These are phyloP conservation scores for Macroglossus sobrinus DNA, from an alignment of 2,113 vertebrate species.

Conservation along the genomic window DNA sequence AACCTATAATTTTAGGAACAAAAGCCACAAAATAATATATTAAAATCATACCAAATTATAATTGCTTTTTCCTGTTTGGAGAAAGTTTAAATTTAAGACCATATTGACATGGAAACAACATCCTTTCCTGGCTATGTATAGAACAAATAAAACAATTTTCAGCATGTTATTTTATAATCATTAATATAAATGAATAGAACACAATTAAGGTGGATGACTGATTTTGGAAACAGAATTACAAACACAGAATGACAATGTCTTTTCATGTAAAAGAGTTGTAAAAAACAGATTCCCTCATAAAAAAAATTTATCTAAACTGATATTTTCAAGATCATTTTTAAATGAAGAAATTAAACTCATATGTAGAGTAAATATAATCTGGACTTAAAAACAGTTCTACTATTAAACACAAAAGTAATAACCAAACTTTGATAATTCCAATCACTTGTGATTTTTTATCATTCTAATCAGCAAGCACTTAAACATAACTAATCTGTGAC, in stretches of 20 bases:
- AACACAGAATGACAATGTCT: not conserved
- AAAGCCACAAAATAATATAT: not conserved
- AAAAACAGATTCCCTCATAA: not conserved
- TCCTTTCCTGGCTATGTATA: not conserved
- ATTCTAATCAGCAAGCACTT: conserved; percentile 30
- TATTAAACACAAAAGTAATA: not conserved
- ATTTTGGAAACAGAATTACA: conserved; percentile 20
- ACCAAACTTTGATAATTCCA: not conserved
- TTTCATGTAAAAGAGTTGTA: not conserved
- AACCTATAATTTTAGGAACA: not conserved
- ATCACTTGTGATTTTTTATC: not conserved
- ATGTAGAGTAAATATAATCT: not conserved
- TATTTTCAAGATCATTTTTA: conserved; percentile 4
- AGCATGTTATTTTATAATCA: not conserved
- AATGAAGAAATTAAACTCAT: conserved; percentile 24
- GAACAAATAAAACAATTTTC: conserved; percentile 13
- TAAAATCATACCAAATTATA: not conserved
- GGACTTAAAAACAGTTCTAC: not conserved
- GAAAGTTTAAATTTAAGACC: not conserved
- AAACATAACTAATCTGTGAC: not conserved
- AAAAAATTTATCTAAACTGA: not conserved
- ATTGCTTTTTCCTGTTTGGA: not conserved
- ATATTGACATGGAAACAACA: not conserved
- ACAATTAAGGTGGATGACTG: not conserved
- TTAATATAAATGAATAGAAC: not conserved